Evolutionary conservation across 2,113 vertebrate genomes (phyloP), one percentile per base, ranked within the genome.

Genomic region (Oryzias curvinotus): DNA sequence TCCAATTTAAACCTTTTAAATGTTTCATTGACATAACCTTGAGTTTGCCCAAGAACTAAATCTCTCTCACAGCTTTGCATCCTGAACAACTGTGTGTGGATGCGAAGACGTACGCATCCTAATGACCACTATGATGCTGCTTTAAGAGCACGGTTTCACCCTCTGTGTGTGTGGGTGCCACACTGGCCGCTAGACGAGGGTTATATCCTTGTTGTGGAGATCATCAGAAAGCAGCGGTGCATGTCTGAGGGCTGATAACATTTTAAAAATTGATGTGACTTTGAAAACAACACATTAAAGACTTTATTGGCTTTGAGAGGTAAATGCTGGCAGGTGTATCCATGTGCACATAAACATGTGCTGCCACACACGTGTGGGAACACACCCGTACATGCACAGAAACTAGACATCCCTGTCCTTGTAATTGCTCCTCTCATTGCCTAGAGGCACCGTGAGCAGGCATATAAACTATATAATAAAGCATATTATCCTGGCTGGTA

Each of bases 371-470:
- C 36, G 10, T 36, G 61, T 44, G 71, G 47, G 65, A 62, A 46
- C 62, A 65, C 50, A 26, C 47, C 26, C 19, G 59, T 42, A 43
- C 15, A 59, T 52, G 53, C 73, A 73, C 72, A 65, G 62, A 61
- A 52, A 47, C 73, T 42, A 73, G 52, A 77, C 50, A 73, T 56
- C 65, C 28, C 55, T 65, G 71, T 80, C 85, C 81, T 86, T 89
- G 85, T 92, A 91, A 91, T 90, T 92, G 89, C 85, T 90, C 85
- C 71, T 86, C 87, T 90, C 82, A 84, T 88, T 86, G 85, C 86
- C 90, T 79, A 5, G 36, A 82, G 86, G 86, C 85, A 64, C 73
- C 73, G 65, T 86, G 86, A 81, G 84, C 84, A 65, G 81, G 87
- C 80, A 82, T 82, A 80, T 86, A 88, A 82, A 77, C 81, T 67